Evolutionary conservation across 2,797 vertebrate species (phyloP).

Genomic region (Cyprinodon diabolis): DNA sequence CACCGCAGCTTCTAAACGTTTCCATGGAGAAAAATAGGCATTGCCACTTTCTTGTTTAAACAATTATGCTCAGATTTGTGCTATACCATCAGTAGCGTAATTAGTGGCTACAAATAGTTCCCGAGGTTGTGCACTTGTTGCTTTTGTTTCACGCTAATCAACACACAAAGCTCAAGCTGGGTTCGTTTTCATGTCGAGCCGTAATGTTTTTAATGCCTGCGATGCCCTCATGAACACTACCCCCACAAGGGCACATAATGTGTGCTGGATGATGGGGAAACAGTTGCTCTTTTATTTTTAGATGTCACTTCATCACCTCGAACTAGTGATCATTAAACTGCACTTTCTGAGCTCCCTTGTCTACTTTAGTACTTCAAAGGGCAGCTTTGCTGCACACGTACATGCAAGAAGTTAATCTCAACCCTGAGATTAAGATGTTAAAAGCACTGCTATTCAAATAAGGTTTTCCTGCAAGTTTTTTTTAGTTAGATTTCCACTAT

Average conservation of each 20-base stretch:
- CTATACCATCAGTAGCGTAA: slow-evolving; percentile 50
- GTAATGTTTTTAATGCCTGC: slow-evolving; percentile 32
- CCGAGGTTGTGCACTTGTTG: slow-evolving; percentile 41
- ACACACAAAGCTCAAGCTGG: slow-evolving; percentile 28
- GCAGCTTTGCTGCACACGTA: slow-evolving; percentile 26
- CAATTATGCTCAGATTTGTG: slow-evolving; percentile 28
- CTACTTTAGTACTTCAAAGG: slow-evolving; percentile 27
- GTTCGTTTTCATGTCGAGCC: slow-evolving; percentile 41
- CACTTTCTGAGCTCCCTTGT: slow-evolving; percentile 19
- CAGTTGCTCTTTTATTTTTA: slow-evolving; percentile 65
- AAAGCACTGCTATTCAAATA: not conserved
- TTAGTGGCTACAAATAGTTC: slow-evolving; percentile 34
- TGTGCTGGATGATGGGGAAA: slow-evolving; percentile 35
- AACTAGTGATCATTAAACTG: slow-evolving; percentile 38
- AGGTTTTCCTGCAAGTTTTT: not conserved
- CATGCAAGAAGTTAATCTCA: slow-evolving; percentile 32
- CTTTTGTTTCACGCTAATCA: slow-evolving; percentile 37
- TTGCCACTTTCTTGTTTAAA: slow-evolving; percentile 27
- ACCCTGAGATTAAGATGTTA: slow-evolving; percentile 18
- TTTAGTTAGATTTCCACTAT: not conserved
- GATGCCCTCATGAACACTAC: slow-evolving; percentile 28
- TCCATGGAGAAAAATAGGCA: slow-evolving; percentile 11
- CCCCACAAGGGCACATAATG: slow-evolving; percentile 40
- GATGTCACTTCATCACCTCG: slow-evolving; percentile 38
- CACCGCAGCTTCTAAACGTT: slow-evolving; percentile 23